Evolutionary conservation across 2,113 vertebrate genomes (phyloP).

Genomic region (Noctilio leporinus): DNA sequence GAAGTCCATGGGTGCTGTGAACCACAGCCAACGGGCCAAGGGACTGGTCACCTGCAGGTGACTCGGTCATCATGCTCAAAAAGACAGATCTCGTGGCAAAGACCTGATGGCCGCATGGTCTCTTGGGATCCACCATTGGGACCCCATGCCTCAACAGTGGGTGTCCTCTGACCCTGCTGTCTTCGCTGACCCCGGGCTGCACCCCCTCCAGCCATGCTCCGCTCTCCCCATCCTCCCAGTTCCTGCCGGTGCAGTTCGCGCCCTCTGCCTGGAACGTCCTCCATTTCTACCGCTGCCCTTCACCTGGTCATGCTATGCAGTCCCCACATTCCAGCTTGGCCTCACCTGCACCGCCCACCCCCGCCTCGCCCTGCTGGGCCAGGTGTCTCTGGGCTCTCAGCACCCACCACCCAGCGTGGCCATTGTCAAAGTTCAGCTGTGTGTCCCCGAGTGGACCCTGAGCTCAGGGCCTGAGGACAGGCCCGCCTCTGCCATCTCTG

Average conservation of each 20-base stretch:
- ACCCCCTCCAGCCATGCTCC: no score
- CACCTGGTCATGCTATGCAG: no score
- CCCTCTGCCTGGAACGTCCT: not conserved
- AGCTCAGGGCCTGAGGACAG: not conserved
- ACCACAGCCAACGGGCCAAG: no score
- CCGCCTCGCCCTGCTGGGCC: not conserved
- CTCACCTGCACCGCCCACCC: rapidly evolving
- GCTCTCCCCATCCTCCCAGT: no score
- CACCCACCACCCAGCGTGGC: rapidly evolving
- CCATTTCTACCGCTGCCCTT: not conserved
- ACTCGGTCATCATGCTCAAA: not conserved
- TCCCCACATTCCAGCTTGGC: not conserved
- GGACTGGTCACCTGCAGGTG: not conserved
- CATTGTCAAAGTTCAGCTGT: not conserved
- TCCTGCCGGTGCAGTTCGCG: not conserved
- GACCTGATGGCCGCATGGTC: rapidly evolving
- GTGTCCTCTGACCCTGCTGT: not conserved
- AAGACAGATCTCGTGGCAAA: not conserved
- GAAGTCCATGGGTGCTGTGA: rapidly evolving
- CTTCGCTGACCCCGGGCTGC: not conserved
- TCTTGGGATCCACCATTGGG: not conserved
- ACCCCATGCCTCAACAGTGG: not conserved
- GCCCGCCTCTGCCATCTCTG: not conserved
- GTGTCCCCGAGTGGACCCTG: rapidly evolving
- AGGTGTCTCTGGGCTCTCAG: not conserved